phyloP scores from a whole-genome alignment of 2,797 vertebrate genomes.

The Tapera naevia region DNA sequence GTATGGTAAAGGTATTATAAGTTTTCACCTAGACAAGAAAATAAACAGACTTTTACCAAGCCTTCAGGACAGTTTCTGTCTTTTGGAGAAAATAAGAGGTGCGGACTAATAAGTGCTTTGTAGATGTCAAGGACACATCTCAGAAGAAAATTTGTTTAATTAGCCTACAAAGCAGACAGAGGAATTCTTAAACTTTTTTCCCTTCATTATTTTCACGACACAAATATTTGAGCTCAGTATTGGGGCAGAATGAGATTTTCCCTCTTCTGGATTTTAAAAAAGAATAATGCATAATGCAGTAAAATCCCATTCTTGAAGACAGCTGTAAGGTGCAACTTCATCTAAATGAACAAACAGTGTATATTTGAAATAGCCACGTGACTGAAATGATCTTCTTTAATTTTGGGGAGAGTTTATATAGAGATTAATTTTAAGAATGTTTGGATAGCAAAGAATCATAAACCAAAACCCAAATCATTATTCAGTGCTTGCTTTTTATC shows the following conservation, averaged over 20 bases:
- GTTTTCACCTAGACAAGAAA: not conserved
- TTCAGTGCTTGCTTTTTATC: constrained; percentile 21
- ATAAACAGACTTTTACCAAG: not conserved
- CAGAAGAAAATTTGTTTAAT: not conserved
- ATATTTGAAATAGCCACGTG: not conserved
- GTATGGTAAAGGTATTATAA: not conserved
- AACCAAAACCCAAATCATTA: not conserved
- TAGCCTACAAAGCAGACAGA: not conserved
- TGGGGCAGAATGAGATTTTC: not conserved
- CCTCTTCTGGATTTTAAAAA: not conserved
- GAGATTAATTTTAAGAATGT: constrained; percentile 31
- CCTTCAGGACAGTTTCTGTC: not conserved
- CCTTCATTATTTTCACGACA: not conserved
- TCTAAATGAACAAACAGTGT: constrained; percentile 23
- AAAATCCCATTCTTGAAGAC: not conserved
- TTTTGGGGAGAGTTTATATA: not conserved
- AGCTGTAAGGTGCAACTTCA: not conserved
- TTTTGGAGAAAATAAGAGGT: not conserved
- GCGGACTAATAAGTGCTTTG: not conserved
- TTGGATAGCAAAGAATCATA: constrained; percentile 24
- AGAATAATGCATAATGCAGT: not conserved
- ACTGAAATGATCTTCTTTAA: not conserved
- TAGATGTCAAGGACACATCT: not conserved
- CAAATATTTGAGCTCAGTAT: constrained; percentile 24
- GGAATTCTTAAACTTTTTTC: not conserved